Base-by-base conservation (phyloP, 2,113 vertebrate genomes). In the Chinchilla lanigera region DNA sequence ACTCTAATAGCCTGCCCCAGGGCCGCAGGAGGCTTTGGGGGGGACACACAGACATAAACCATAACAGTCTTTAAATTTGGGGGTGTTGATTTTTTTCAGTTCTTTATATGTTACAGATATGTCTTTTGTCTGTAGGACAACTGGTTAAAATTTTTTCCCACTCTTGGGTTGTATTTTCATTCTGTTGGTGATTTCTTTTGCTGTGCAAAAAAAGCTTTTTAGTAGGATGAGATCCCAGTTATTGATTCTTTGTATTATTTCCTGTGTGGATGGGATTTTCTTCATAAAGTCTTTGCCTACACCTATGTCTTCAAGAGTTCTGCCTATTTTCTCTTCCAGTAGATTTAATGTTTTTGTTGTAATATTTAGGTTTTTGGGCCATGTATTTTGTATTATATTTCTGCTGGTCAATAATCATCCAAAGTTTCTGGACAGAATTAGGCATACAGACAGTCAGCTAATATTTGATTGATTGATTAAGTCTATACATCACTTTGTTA, bases 381-480 rank as follows among this genome's bases (percentile, higher is more conserved):
- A 69, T 69, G 7, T 69, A 3, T 69, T 16, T 69, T 73, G 28
- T 35, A 47, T 92, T 83, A 44, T 91, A 93, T 83, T 93, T 96
- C 56, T 75, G 3, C 78, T 47, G 26, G 26, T 11, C 50, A 87
- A 41, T 7, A n/a, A 24, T 86, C 50, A 90, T 75, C 28, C 86
- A 50, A 82, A 95, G 44, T 56, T 58, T 47, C 41, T 35, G 19
- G 86, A 78, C 33, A 90, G 60, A 93, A 83, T 94, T 91, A 94
- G 77, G 52, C 84, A 90, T 65, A 52, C 9, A 90, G 60, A 90
- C 61, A 20, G 12, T 93, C 54, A 90, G 41, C 6, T 67, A 77
- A 90, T 95, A 86, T 80, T 78, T 93, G 60, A 67, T 13, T 52
- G 7, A 86, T 83, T 93, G 60, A 67, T 13, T 52, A 12, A 86